Conservation (phyloP, 2,797 vertebrate species). For the Spinus pinus region DNA sequence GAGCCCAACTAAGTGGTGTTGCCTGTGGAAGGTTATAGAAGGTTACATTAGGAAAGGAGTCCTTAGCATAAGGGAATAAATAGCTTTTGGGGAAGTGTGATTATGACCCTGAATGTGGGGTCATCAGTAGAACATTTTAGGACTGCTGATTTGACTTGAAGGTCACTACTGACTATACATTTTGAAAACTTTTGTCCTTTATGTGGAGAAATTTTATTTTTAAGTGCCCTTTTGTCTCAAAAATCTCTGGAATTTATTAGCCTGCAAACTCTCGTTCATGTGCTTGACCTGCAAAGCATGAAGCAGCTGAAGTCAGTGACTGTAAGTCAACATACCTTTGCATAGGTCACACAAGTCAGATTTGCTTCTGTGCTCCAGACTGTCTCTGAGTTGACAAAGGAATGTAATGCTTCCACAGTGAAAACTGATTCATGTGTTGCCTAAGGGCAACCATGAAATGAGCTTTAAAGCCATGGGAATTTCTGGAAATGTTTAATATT, state of each 20-base stretch:
- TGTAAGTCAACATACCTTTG: not conserved
- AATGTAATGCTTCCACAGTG: slow-evolving; percentile 2
- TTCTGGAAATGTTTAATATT: slow-evolving; percentile 17
- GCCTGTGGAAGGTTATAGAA: not conserved
- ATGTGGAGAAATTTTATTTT: not conserved
- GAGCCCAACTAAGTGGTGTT: not conserved
- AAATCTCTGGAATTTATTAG: not conserved
- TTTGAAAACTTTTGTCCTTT: not conserved
- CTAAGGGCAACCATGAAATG: not conserved
- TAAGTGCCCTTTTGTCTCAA: not conserved
- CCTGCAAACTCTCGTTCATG: not conserved
- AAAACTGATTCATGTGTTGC: not conserved
- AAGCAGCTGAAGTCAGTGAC: slow-evolving; percentile 9
- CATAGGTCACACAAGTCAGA: not conserved
- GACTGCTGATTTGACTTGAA: not conserved
- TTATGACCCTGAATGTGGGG: not conserved
- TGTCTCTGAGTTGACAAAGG: not conserved
- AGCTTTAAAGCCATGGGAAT: slow-evolving; percentile 10
- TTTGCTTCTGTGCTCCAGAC: not conserved
- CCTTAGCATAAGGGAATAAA: not conserved
- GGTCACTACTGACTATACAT: not conserved
- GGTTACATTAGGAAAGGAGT: not conserved
- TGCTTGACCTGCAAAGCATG: not conserved
- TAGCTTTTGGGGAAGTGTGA: not conserved
- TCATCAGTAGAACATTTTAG: not conserved